Conservation (phyloP, 2,888 invertebrate genomes). For the Heliothis peltigera region DNA sequence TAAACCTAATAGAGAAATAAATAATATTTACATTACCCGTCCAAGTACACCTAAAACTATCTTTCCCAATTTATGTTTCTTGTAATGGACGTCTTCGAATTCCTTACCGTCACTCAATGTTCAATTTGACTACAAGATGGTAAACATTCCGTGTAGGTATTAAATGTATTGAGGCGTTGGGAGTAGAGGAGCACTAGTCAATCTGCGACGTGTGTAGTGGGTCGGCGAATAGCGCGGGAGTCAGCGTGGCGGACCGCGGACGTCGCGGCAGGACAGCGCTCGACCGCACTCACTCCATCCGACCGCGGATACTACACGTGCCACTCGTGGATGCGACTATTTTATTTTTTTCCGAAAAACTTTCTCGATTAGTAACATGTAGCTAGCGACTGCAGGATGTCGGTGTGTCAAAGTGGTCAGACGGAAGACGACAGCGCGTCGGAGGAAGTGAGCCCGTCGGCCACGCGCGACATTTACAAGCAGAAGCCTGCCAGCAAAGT, state of each 20-base stretch:
- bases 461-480: slow-evolving; percentile 77
- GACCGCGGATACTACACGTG: slow-evolving; percentile 78
- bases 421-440: slow-evolving; percentile 59
- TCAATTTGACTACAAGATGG: neutral
- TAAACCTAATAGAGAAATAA: too few relatives aligned
- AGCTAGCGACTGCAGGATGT: slow-evolving; percentile 75
- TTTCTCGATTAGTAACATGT: slow-evolving; percentile 66
- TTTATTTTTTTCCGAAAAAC: slow-evolving; percentile 61
- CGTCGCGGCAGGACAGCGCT: slow-evolving; percentile 49
- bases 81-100: neutral
- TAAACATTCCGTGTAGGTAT: neutral
- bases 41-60: too few relatives aligned
- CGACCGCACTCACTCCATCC: slow-evolving; percentile 68
- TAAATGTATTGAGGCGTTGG: slow-evolving; percentile 11
- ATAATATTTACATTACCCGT: too few relatives aligned
- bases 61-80: neutral
- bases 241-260: slow-evolving; percentile 49
- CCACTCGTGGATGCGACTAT: slow-evolving; percentile 67
- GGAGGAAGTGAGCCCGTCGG: slow-evolving; percentile 49
- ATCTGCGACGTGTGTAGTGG: slow-evolving; percentile 82
- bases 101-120: neutral
- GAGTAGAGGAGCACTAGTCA: slow-evolving; percentile 51
- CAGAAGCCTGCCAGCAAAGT: slow-evolving; percentile 84
- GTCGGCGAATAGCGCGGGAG: slow-evolving; percentile 60
- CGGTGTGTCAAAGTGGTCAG: slow-evolving; percentile 79